Percentiles rank a stretch among this genome's conserved stretches.
phyloP scores from a whole-genome alignment of 92 coral and sea anemone genomes.

The Phymanthus crucifer region DNA sequence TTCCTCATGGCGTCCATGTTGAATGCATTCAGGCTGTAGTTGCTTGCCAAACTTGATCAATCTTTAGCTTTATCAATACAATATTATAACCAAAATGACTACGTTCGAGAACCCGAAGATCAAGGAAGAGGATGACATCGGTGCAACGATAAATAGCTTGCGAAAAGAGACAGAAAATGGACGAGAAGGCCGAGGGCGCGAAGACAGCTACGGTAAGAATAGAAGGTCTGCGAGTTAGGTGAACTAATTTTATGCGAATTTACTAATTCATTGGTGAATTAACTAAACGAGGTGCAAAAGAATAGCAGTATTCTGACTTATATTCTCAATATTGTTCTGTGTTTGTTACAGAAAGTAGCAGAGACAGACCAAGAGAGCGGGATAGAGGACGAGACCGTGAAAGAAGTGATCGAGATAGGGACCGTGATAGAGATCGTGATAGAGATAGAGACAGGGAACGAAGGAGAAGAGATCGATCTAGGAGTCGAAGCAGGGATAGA shows the following conservation, averaged over 20 bases:
- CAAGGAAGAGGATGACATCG: slow-evolving; percentile 57
- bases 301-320: not conserved
- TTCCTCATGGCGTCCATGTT: slow-evolving; percentile 39
- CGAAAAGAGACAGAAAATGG: slow-evolving; percentile 63
- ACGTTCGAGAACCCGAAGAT: slow-evolving; percentile 45
- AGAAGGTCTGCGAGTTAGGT: not conserved
- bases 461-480: slow-evolving; percentile 67
- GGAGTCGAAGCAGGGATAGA: slow-evolving; percentile 73
- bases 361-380: slow-evolving; percentile 51
- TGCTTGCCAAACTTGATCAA: not conserved
- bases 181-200: slow-evolving; percentile 43
- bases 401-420: slow-evolving; percentile 66
- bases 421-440: slow-evolving; percentile 52
- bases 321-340: not conserved
- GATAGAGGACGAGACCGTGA: slow-evolving; percentile 55
- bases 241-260: not conserved
- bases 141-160: slow-evolving; percentile 69
- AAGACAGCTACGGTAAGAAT: slow-evolving; percentile 31
- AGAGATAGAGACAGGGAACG: slow-evolving; percentile 31
- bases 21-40: slow-evolving; percentile 18
- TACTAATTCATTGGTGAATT: not conserved
- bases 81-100: slow-evolving; percentile 34
- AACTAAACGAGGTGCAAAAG: not conserved
- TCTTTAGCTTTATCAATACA: not conserved
- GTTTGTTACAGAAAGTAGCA: slow-evolving; percentile 14